Percentiles rank a stretch among this genome's conserved stretches.
phyloP scores from a whole-genome alignment of 2,113 vertebrate species.

The Crypturellus undulatus region DNA sequence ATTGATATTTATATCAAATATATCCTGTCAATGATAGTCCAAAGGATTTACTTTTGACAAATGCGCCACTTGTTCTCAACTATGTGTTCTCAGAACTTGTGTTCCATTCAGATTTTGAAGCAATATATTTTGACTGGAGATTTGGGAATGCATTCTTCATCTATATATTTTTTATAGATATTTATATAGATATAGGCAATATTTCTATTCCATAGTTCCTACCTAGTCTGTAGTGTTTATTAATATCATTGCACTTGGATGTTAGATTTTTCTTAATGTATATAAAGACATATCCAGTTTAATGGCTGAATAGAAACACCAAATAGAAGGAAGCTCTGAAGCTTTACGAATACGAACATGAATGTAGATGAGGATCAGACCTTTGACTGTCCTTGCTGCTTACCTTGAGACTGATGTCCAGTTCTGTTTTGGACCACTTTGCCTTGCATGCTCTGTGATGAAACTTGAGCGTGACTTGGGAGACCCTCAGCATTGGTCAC shows the following conservation, averaged over 20 bases:
- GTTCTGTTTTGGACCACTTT: not conserved
- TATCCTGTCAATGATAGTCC: not conserved
- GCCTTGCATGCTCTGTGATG: not conserved
- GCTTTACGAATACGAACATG: not conserved
- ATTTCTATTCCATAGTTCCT: not conserved
- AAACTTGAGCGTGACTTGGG: not conserved
- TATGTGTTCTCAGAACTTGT: not conserved
- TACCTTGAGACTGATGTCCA: not conserved
- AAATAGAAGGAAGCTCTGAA: not conserved
- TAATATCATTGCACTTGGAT: not conserved
- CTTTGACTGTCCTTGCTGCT: not conserved
- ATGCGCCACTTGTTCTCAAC: not conserved
- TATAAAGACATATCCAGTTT: not conserved
- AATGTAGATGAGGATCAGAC: not conserved
- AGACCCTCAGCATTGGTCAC: not conserved
- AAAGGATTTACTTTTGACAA: slow-evolving; percentile 4
- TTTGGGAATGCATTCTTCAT: not conserved
- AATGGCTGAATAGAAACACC: not conserved
- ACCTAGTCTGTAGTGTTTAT: not conserved
- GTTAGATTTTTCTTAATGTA: not conserved
- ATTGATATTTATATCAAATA: slow-evolving; percentile 19
- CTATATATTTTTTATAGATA: too few species aligned
- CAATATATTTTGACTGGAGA: not conserved
- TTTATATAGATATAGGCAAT: not conserved
- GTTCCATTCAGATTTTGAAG: not conserved